phyloP scores from a whole-genome alignment of 2,113 vertebrate genomes.

The Corvus hawaiiensis region DNA sequence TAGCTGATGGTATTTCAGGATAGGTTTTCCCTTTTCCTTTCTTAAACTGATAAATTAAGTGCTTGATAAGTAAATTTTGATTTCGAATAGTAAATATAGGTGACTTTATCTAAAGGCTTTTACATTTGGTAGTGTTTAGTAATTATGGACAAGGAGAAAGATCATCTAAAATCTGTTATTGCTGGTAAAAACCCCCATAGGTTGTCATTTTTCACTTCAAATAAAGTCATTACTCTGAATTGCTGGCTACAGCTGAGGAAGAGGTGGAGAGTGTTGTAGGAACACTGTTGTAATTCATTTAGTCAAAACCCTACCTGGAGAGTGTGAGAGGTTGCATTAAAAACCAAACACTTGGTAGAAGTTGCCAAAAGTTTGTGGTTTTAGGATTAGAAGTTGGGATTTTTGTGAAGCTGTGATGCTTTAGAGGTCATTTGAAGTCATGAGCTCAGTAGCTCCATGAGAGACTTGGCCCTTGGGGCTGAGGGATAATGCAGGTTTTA shows the following conservation, averaged over 20 bases:
- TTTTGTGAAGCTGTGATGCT: background rate
- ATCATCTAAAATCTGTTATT: background rate
- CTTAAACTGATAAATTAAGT: rapidly evolving
- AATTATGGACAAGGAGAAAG: background rate
- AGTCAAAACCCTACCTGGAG: background rate
- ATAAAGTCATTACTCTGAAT: background rate
- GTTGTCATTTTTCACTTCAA: background rate
- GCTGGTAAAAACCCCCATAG: background rate
- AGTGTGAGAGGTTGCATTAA: background rate
- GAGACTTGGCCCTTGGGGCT: background rate
- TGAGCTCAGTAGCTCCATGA: background rate
- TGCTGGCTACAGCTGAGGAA: background rate
- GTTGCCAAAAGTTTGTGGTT: background rate
- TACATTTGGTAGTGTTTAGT: background rate
- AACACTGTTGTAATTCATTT: background rate
- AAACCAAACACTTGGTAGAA: background rate
- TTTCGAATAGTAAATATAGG: background rate
- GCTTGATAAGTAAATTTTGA: background rate
- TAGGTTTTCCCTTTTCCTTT: background rate
- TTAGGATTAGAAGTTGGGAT: background rate
- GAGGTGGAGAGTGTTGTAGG: background rate
- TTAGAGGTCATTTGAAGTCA: background rate
- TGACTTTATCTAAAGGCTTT: background rate
- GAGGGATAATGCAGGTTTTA: too few species aligned
- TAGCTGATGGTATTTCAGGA: background rate